Evolutionary conservation across 2,888 invertebrate species (phyloP).

Genomic region (Amphipyra berbera): DNA sequence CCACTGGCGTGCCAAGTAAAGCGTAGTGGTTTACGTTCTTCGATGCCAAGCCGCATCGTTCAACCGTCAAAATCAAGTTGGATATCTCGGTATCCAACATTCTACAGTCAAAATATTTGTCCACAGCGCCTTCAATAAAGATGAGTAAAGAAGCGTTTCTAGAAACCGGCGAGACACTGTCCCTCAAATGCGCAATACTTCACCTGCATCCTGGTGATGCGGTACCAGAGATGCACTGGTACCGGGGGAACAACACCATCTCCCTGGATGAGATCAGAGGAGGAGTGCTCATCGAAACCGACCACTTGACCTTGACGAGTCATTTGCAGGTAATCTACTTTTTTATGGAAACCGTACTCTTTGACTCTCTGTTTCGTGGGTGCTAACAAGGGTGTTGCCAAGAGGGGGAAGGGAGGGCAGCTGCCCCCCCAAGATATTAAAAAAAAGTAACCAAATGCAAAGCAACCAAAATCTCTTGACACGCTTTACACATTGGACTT

Average conservation of each 20-base stretch:
- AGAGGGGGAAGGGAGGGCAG: too few species aligned
- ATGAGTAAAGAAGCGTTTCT: slow-evolving; percentile 84
- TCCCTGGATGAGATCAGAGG: slow-evolving; percentile 83
- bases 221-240: slow-evolving; percentile 80
- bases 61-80: too few species aligned
- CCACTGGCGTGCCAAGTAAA: too few species aligned
- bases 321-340: slow-evolving; percentile 78
- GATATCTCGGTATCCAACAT: background rate
- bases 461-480: too few species aligned
- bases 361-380: too few species aligned
- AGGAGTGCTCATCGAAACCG: slow-evolving; percentile 85
- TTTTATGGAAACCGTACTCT: background rate
- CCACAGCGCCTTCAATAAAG: slow-evolving; percentile 80
- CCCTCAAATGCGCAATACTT: slow-evolving; percentile 80
- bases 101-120: slow-evolving; percentile 40
- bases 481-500: too few species aligned
- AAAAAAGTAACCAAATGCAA: too few species aligned
- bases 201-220: slow-evolving; percentile 75
- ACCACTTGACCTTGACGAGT: slow-evolving; percentile 79
- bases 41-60: too few species aligned
- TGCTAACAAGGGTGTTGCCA: too few species aligned
- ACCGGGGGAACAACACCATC: slow-evolving; percentile 73
- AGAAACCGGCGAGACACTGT: slow-evolving; percentile 83
- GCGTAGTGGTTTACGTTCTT: too few species aligned
- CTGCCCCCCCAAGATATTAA: too few species aligned